Evolutionary conservation across 1,140 invertebrate species (phyloP).

Genomic region (Solen grandis): DNA sequence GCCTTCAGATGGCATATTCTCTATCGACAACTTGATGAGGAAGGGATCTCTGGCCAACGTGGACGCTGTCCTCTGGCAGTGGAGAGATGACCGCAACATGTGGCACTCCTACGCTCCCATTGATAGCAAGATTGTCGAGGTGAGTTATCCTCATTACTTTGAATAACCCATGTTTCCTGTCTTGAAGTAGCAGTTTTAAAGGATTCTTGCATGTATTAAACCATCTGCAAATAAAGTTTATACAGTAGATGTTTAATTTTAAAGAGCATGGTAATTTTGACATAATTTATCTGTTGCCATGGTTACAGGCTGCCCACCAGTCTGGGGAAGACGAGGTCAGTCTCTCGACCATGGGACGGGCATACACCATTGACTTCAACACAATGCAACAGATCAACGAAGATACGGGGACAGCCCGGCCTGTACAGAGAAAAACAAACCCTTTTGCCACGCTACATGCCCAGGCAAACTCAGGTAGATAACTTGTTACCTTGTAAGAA

Average conservation of each 20-base stretch:
- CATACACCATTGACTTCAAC: conserved; percentile 97
- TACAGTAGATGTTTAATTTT: no score
- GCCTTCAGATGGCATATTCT: conserved; percentile 96
- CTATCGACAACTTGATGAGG: conserved; percentile 93
- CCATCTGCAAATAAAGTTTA: no score
- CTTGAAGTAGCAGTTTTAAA: no score
- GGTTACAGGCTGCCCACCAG: conserved; percentile 91
- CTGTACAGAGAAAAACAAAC: conserved; percentile 88
- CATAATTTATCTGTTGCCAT: no score
- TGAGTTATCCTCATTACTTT: no score
- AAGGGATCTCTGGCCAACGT: conserved; percentile 82
- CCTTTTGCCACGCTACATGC: conserved; percentile 56
- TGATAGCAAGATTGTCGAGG: conserved; percentile 92
- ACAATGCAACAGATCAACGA: conserved; percentile 99
- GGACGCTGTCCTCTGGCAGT: conserved; percentile 92
- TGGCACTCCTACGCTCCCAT: conserved; percentile 88
- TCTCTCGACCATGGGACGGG: conserved; percentile 93
- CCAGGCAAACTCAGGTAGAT: conserved; percentile 48
- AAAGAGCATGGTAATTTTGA: no score
- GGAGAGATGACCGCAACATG: conserved; percentile 91
- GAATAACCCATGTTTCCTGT: no score
- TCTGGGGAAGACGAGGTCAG: conserved; percentile 97
- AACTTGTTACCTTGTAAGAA: no score
- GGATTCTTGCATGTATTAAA: no score
- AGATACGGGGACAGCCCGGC: conserved; percentile 95